Evolutionary conservation across 1,140 invertebrate species (phyloP).

Genomic region (Lethrus apterus): DNA sequence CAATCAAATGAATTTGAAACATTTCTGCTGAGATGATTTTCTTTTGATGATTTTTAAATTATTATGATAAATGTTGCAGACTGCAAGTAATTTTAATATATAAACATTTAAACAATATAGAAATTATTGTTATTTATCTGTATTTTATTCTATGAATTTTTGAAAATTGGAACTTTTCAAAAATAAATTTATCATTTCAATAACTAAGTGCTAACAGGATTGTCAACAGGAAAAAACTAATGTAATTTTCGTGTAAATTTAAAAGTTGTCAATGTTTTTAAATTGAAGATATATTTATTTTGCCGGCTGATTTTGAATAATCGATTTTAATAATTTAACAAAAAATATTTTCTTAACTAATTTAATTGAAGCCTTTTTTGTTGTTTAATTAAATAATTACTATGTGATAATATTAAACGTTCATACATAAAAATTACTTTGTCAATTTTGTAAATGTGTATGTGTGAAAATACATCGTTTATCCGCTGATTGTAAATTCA

Average conservation of each 20-base stretch:
- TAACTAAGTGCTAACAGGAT: too few species aligned
- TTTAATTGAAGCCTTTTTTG: neutral
- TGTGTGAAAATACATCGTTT: neutral
- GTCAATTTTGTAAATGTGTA: neutral
- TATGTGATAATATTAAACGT: neutral
- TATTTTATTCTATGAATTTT: too few species aligned
- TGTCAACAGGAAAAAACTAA: too few species aligned
- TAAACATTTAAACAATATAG: neutral
- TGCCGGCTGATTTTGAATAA: too few species aligned
- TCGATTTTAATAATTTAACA: too few species aligned
- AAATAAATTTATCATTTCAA: too few species aligned
- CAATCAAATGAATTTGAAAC: neutral
- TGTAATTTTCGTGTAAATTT: too few species aligned
- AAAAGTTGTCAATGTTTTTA: too few species aligned
- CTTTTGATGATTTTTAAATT: neutral
- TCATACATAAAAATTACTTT: neutral
- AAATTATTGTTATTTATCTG: too few species aligned
- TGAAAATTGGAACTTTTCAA: too few species aligned
- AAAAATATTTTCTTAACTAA: too few species aligned
- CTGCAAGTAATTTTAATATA: neutral
- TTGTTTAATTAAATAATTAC: neutral
- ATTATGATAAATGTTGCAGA: neutral
- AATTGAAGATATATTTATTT: too few species aligned
- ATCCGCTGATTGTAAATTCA: neutral
- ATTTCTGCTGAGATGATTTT: neutral